Evolutionary conservation across 1,140 invertebrate species (phyloP), one percentile per base, ranked within the genome.

Genomic region (Pemphigus obesinymphae): DNA sequence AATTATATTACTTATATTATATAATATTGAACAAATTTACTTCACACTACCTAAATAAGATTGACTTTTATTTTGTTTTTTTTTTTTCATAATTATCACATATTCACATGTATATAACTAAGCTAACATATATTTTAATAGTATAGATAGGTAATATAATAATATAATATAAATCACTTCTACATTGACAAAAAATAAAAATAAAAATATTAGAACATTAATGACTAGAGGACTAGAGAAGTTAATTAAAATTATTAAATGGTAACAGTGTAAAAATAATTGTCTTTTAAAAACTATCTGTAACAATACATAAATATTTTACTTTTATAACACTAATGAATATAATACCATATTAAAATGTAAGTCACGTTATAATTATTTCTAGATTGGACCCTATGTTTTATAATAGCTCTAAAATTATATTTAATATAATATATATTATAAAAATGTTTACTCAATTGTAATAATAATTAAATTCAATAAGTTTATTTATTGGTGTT

Each of bases 341-440:
- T 50, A 73, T 31, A 73, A 50, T 73, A 73, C 45, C 26, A 40
- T 72, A 48, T 17, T 45, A 29, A 72, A 45, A 73, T 29, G 26
- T 73, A 50, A n/a, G 8, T 73, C 43, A 50, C 20, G 43, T 73
- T 50, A 73, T 20, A 73, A 50, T 73, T 50, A 73, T 31, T 50
- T 73, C 43, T 73, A 73, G 17, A 73, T 73, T 73, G 70, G 70
- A 73, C 70, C 70, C 70, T 73, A 73, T 26, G 70, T 73, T 73
- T 50, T 50, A 50, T 31, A 73, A 50, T 73, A 73, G 26, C 43
- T 3, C 26, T 72, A 72, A 29, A n/a, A 29, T 70, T 68, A 68
- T 68, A 40, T 63, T 50, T 4, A 50, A 50, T 50, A 50, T 23
- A 68, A 37, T 68, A 68, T 61, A 61, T 48, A 72, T 29, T 72